Conservation (phyloP, 2,797 vertebrate species). For the Labeo calbasu region DNA sequence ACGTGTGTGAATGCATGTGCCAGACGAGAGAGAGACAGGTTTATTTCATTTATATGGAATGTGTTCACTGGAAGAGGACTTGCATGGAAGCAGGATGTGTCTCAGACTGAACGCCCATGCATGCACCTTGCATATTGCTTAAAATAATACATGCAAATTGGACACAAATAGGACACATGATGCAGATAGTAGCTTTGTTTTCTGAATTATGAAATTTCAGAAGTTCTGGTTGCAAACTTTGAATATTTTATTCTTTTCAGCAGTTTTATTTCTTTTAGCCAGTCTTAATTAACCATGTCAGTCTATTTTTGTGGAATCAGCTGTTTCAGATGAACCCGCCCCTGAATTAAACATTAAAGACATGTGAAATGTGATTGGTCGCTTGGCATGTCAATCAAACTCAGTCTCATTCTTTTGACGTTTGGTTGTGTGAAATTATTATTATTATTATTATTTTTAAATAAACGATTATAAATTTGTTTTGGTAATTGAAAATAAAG, state of each 20-base stretch:
- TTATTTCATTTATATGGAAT: slow-evolving; percentile 2
- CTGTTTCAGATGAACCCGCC: background rate
- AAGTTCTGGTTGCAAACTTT: background rate
- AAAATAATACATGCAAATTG: slow-evolving; percentile 1
- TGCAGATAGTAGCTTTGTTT: background rate
- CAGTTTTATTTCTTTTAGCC: background rate
- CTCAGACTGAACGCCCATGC: background rate
- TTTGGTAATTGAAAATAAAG: background rate
- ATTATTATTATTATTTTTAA: background rate
- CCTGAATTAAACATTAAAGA: background rate
- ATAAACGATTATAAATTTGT: background rate
- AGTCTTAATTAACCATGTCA: background rate
- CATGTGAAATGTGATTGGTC: background rate
- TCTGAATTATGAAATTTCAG: background rate
- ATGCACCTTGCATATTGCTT: background rate
- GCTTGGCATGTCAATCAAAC: background rate
- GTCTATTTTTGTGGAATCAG: background rate
- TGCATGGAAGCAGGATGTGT: background rate
- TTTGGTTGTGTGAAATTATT: background rate
- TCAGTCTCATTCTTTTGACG: background rate
- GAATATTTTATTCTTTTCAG: background rate
- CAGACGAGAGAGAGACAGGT: background rate
- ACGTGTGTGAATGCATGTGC: background rate
- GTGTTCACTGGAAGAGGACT: background rate
- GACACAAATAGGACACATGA: background rate